Evolutionary conservation across 2,888 invertebrate genomes (phyloP), one percentile per base, ranked within the genome.

Genomic region (Girardia tigrina): DNA sequence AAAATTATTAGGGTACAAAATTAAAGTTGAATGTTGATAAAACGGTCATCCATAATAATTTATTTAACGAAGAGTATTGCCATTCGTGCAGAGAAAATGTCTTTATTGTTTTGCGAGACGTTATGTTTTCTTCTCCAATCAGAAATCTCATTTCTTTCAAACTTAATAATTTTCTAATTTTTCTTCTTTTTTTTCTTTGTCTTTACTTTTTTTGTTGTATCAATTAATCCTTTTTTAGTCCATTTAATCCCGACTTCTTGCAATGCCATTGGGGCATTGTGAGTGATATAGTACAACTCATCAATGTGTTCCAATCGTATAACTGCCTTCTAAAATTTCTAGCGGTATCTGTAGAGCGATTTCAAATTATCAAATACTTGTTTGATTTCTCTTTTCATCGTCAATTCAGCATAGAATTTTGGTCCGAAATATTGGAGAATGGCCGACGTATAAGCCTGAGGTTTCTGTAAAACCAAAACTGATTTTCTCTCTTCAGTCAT

Each of bases 221-320:
- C 56, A n/a, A 56, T 16, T 23, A 56, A 6, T 8, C 56, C 56
- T 56, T 56, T 56, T n/a, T 56, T 56, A 16, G 56, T 56, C 56
- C 56, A 56, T 56, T 56, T 56, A 56, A 56, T 56, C n/a, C 56
- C 56, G 2, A 4, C n/a, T 56, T 56, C 56, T 12, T n/a, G n/a
- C n/a, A 56, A n/a, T 8, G 56, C 56, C 56, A 56, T 56, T n/a
- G 56, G 56, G 2, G 56, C 56, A 56, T 56, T 56, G n/a, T 56
- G 56, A 23, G 56, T 56, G n/a, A 56, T 2, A 56, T 56, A 56
- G 23, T 56, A 56, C 56, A 56, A n/a, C 2, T 56, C 56, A 20
- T 56, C 56, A n/a, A n/a, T 56, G n/a, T n/a, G 56, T 6, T 56
- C 56, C n/a, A 56, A 23, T n/a, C 23, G n/a, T 4, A 56, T n/a